A percentile compares a stretch with the other conserved stretches of the same genome.
Conservation (phyloP, 2,797 vertebrate genomes). For the Myotis myotis region DNA sequence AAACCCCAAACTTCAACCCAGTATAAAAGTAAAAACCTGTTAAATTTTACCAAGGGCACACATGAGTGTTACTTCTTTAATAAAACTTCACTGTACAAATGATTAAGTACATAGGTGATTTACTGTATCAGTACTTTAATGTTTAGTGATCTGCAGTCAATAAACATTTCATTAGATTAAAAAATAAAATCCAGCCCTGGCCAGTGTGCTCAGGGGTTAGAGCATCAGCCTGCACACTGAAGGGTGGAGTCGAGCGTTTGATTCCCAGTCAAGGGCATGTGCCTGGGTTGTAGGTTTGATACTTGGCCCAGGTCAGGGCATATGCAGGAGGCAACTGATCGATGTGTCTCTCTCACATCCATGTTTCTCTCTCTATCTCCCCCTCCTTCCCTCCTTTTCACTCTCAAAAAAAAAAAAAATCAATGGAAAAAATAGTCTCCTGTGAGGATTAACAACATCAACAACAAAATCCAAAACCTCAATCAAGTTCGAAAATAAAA, state of each 20-base stretch:
- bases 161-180: constrained; percentile 10
- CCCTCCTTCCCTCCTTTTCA: not conserved
- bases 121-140: not conserved
- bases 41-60: not conserved
- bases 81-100: constrained; percentile 2
- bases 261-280: not conserved
- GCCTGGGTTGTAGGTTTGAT: not conserved
- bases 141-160: not conserved
- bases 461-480: not conserved
- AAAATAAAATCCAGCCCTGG: not conserved
- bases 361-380: not conserved
- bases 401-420: not conserved
- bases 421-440: too few relatives aligned
- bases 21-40: constrained; percentile 8
- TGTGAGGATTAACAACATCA: too few relatives aligned
- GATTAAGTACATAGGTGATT: not conserved
- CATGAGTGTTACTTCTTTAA: not conserved
- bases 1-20: not conserved
- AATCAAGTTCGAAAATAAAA: not conserved
- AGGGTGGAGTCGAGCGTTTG: not conserved
- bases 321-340: not conserved
- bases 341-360: not conserved
- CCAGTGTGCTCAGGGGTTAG: not conserved
- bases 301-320: not conserved
- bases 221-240: not conserved